phyloP scores from a whole-genome alignment of 2,797 vertebrate species.

The Crocodylus rhombifer region DNA sequence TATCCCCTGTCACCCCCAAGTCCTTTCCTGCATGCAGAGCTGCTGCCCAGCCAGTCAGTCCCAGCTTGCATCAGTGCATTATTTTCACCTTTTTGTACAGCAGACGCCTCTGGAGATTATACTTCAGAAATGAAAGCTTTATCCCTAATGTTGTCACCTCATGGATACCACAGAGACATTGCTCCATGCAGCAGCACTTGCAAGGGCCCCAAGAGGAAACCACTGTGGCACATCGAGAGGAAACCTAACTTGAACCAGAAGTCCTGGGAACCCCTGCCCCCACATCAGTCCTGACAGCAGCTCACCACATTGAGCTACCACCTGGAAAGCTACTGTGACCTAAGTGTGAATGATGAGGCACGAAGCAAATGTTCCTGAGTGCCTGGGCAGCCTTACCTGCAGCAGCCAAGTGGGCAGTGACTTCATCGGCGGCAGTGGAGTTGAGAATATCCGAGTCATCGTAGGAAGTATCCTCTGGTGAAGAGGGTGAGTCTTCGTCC shows the following conservation, averaged over 20 bases:
- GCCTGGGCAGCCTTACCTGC: slow-evolving; percentile 85
- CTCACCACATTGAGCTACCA: neutral
- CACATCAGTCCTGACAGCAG: accelerated
- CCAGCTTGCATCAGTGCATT: too few species aligned
- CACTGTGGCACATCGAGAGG: too few species aligned
- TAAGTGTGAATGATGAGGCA: accelerated
- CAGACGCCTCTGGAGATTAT: neutral
- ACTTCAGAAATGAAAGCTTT: neutral
- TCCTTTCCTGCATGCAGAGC: too few species aligned
- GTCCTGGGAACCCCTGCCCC: neutral
- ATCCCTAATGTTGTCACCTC: neutral
- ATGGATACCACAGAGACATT: accelerated
- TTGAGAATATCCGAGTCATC: slow-evolving; percentile 99
- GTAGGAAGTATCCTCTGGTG: slow-evolving; percentile 94
- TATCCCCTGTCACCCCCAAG: too few species aligned
- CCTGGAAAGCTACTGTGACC: accelerated
- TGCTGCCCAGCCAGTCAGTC: too few species aligned
- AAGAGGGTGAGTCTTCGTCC: slow-evolving; percentile 96
- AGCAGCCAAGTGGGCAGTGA: slow-evolving; percentile 96
- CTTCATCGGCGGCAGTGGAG: slow-evolving; percentile 94
- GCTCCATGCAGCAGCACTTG: neutral
- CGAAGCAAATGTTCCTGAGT: accelerated
- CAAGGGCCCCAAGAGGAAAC: too few species aligned
- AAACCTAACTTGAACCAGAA: neutral
- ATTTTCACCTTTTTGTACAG: neutral